Base-by-base conservation (phyloP, 1,140 invertebrate genomes). In the Drosophila pandora region DNA sequence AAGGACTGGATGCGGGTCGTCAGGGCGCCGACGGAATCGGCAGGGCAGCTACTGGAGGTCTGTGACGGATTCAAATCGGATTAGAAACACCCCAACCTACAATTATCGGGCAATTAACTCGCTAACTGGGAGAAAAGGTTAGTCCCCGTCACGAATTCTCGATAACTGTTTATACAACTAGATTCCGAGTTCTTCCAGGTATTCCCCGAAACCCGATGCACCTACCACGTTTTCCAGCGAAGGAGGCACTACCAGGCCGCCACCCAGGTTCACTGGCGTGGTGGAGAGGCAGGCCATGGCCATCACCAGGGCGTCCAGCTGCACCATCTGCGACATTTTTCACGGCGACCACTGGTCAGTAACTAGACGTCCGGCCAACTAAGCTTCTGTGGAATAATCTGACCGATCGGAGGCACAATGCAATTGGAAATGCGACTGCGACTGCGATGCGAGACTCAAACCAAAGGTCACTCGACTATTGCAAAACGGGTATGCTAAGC, bases 251-350 rank as follows among this genome's bases (percentile, higher is more conserved):
- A 71, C 8, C 6, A 67, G 55, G 10, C 63, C 65, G 2, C 73
- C 62, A 45, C 56, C 71, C 41, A 72, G 22, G 25, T 88, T 60
- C 25, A n/a, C 77, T 9, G 77, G 75, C 13, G 83, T 87, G 21
- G 79, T 82, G n/a, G 70, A 72, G 0, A 87, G 71, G 50, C 83
- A 87, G n/a, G 83, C 79, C 83, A 87, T 41, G 63, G 85, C 80
- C 22, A 85, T 87, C 53, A 87, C 83, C 75, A 87, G 9, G n/a
- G 83, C 63, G 12, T 87, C 83, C 52, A 87, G 52, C 48, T 87
- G 83, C 32, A 87, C 49, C 43, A 76, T 71, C 73, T 78, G 73
- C 58, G 81, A 77, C 81, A 84, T 83, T 49, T 68, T 47, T 12
- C 34, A 37, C 34, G 10, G 12, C 34, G 34, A n/a, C 12, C 13